A percentile compares a stretch with the other conserved stretches of the same genome.
Evolutionary conservation across 2,113 vertebrate genomes (phyloP).

Genomic region (Campylorhamphus procurvoides): DNA sequence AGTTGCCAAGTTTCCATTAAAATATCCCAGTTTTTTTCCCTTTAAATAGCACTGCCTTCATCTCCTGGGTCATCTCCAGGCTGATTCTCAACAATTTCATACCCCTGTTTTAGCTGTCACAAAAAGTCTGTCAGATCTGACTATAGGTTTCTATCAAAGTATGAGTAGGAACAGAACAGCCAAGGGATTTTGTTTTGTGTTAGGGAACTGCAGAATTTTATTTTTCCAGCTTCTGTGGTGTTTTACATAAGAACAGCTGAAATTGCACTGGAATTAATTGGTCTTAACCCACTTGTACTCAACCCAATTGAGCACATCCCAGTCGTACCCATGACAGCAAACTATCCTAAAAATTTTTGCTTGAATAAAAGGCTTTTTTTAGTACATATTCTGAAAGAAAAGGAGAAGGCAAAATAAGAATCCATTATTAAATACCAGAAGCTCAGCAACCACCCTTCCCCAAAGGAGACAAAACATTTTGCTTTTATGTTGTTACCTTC

Average conservation of each 20-base stretch:
- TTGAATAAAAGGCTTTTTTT: neutral
- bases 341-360: neutral
- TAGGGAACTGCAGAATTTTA: neutral
- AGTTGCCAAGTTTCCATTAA: neutral
- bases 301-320: no score
- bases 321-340: neutral
- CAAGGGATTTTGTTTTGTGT: neutral
- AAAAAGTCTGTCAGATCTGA: neutral
- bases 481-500: neutral
- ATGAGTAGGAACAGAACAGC: neutral
- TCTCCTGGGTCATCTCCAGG: neutral
- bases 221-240: neutral
- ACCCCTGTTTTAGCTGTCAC: fast-evolving
- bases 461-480: neutral
- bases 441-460: neutral
- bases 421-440: neutral
- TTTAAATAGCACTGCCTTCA: neutral
- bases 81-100: neutral
- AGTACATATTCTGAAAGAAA: neutral
- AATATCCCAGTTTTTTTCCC: fast-evolving
- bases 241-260: neutral
- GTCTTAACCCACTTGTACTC: no score
- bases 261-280: neutral
- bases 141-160: neutral
- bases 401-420: neutral